Evolutionary conservation across 2,888 invertebrate species (phyloP).

Genomic region (Stomorhina lunata): DNA sequence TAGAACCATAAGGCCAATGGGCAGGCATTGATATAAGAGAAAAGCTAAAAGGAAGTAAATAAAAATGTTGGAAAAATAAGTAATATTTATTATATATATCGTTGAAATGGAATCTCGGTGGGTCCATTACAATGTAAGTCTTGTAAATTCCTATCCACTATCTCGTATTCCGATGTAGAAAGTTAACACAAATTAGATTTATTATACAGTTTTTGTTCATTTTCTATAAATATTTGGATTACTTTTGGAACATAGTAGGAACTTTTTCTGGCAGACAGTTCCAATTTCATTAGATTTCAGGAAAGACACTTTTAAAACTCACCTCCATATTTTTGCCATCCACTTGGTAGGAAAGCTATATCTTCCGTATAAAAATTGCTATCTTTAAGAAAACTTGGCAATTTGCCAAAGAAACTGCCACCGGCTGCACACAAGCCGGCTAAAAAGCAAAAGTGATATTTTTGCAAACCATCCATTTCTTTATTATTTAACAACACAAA

Average conservation of each 20-base stretch:
- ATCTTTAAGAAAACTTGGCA: constrained; percentile 76
- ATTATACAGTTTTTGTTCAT: too few relatives aligned
- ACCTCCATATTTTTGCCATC: background rate
- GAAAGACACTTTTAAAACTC: background rate
- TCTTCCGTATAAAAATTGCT: background rate
- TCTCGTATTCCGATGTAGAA: too few relatives aligned
- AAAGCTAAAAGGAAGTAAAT: constrained; percentile 64
- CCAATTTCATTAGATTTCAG: background rate
- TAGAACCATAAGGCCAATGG: constrained; percentile 81
- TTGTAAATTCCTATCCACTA: too few relatives aligned
- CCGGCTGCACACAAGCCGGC: constrained; percentile 82
- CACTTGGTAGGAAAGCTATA: background rate
- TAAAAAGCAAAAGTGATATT: constrained; percentile 73
- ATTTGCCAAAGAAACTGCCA: constrained; percentile 83
- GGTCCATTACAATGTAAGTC: too few relatives aligned
- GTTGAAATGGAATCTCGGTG: too few relatives aligned
- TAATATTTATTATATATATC: too few relatives aligned
- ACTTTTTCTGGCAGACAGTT: background rate
- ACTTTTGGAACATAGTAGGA: too few relatives aligned
- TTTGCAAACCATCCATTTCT: constrained; percentile 64
- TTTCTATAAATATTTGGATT: too few relatives aligned
- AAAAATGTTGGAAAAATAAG: too few relatives aligned
- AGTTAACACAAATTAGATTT: too few relatives aligned
- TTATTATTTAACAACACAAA: too few relatives aligned
- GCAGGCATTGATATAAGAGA: constrained; percentile 75